phyloP scores from a whole-genome alignment of 64 coral and sea anemone species.

The Actinia equina region DNA sequence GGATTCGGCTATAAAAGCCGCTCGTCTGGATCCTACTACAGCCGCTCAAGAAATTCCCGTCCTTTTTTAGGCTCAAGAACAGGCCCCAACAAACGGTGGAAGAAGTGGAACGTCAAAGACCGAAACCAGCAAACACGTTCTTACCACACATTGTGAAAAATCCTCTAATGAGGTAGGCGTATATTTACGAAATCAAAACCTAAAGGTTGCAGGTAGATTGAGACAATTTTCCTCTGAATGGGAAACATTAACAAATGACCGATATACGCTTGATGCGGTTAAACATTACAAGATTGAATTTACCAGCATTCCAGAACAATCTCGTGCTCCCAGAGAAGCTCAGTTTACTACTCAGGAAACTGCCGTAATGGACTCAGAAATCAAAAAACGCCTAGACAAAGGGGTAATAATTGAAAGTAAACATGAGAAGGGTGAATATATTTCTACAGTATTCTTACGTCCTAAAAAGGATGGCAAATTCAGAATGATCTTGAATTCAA shows the following conservation, averaged over 20 bases:
- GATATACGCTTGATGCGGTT: background rate
- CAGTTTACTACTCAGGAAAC: conserved; percentile 7
- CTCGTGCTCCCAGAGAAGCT: conserved; percentile 22
- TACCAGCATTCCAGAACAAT: conserved; percentile 15
- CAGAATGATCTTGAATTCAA: conserved; percentile 52
- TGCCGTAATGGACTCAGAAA: conserved; percentile 33
- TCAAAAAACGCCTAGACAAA: conserved; percentile 36
- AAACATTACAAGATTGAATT: conserved; percentile 35
- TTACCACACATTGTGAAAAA: background rate
- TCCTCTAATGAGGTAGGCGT: background rate
- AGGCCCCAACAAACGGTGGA: background rate
- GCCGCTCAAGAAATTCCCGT: no score
- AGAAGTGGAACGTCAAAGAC: background rate
- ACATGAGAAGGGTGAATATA: conserved; percentile 43
- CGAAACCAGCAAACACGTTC: background rate
- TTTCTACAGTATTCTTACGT: conserved; percentile 56
- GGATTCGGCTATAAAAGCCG: background rate
- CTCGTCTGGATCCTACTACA: background rate
- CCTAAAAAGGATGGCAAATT: conserved; percentile 53
- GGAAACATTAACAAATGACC: conserved; percentile 28
- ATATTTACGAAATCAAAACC: background rate
- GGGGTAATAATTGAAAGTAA: conserved; percentile 43
- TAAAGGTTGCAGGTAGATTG: background rate
- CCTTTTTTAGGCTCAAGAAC: conserved; percentile 7
- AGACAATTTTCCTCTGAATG: conserved; percentile 3